Evolutionary conservation across 2,888 invertebrate genomes (phyloP), one percentile per base, ranked within the genome.

Genomic region (Encarsia formosa): DNA sequence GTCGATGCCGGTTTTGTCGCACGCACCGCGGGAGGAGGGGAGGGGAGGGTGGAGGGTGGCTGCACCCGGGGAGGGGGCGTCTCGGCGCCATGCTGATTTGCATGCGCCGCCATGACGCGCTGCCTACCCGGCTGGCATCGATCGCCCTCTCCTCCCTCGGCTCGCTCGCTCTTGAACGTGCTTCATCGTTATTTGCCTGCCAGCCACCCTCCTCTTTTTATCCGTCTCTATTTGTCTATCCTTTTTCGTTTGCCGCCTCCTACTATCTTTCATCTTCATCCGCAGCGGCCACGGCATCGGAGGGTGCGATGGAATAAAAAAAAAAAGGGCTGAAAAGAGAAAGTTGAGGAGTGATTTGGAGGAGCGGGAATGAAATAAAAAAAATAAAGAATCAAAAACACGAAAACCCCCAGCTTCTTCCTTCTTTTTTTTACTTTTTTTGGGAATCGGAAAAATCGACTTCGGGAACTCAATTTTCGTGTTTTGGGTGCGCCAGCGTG

Each of bases 1-100:
- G 38, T 23, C 38, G 38, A 38, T 38, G 38, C 38, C 22, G 38
- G 38, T 38, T 38, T 23, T 38, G 40, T 40, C 8, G 5, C 6
- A 62, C 64, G 63, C 62, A 61, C 63, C 63, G 65, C 70, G 57
- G 39, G 53, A 47, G 58, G 49, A 55, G 57, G 40, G 53, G 44
- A 56, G 39, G 56, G 47, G 62, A 51, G 53, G 48, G 49, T 35
- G 50, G 44, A 37, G 45, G 54, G 40, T 56, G 57, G 56, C 56
- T 58, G 56, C 54, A 54, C 41, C 6, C 15, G 32, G 29, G 64
- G 66, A 67, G 73, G 71, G 71, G 71, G 71, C 72, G 75, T 73
- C 71, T 73, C 76, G 76, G 77, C 78, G 79, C 79, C 79, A 79
- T 79, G 77, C 79, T 79, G 79, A 79, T 79, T 79, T 79, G 79